Percentiles rank a stretch among this genome's conserved stretches.
Conservation (phyloP, 2,888 invertebrate species). For the Acrocyrtus sp. region DNA sequence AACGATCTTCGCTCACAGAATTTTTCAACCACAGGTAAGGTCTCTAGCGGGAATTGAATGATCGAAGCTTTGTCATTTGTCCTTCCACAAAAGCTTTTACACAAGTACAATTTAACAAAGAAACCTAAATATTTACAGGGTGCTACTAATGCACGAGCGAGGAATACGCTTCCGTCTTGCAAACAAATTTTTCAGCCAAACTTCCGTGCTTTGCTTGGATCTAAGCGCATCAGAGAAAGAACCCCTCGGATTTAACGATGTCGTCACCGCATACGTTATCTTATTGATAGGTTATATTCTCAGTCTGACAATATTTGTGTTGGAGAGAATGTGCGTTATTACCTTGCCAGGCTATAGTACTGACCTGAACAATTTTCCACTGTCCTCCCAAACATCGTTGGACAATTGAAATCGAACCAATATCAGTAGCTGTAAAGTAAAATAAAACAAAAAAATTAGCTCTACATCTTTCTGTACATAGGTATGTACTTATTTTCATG, state of each 20-base stretch:
- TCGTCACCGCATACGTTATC: conserved; percentile 48
- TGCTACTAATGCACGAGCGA: conserved; percentile 47
- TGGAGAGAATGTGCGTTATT: conserved; percentile 31
- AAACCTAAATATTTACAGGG: conserved; percentile 22
- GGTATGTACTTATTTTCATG: no score
- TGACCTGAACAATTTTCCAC: no score
- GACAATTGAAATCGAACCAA: no score
- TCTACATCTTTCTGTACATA: no score
- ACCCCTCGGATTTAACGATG: conserved; percentile 49
- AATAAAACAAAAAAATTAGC: no score
- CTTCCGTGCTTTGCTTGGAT: conserved; percentile 41
- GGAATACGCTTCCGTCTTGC: conserved; percentile 49
- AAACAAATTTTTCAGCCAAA: conserved; percentile 42
- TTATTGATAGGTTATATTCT: conserved; percentile 42
- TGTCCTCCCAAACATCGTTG: no score
- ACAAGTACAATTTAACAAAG: background rate
- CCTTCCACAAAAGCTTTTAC: background rate
- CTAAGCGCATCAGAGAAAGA: conserved; percentile 48
- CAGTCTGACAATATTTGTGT: conserved; percentile 25
- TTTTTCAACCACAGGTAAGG: conserved; percentile 53
- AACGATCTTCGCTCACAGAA: conserved; percentile 46
- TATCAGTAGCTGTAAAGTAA: no score
- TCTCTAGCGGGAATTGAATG: no score
- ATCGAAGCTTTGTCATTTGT: no score
- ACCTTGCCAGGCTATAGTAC: background rate